A percentile compares a stretch with the other conserved stretches of the same genome.
Conservation (phyloP, 2,113 vertebrate genomes). For the Saccopteryx bilineata region DNA sequence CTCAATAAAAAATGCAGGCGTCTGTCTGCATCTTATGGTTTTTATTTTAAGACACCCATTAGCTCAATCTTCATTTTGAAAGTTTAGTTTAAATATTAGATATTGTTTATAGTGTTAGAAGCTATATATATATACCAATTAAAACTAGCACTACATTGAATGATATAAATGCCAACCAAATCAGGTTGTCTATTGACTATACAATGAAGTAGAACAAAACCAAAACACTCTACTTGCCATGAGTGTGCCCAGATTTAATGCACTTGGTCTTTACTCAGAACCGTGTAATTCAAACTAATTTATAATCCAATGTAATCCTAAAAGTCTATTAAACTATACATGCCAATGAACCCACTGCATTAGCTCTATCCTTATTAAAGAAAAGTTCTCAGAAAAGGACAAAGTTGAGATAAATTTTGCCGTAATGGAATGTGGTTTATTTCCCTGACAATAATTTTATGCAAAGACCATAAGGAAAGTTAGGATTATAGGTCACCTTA, state of each 20-base stretch:
- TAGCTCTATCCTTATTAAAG: conserved; percentile 45
- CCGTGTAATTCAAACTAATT: not conserved
- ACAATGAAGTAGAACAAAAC: not conserved
- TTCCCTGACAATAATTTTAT: conserved; percentile 57
- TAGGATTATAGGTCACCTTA: not conserved
- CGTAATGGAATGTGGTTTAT: not conserved
- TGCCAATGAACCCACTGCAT: not conserved
- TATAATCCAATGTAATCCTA: conserved; percentile 57
- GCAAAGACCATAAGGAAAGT: not conserved
- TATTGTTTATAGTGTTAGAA: not conserved
- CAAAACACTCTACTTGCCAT: not conserved
- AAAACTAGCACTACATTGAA: not conserved
- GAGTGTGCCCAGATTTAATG: not conserved
- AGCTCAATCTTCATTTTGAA: conserved; percentile 40
- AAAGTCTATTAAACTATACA: not conserved
- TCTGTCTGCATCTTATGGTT: not conserved
- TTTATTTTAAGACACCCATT: not conserved
- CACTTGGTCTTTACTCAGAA: conserved; percentile 28
- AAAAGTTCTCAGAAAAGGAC: not conserved
- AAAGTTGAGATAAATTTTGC: conserved; percentile 40
- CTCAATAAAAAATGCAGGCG: not conserved
- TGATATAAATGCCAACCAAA: not conserved
- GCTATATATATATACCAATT: not conserved
- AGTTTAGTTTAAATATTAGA: conserved; percentile 28
- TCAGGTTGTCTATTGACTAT: not conserved